Evolutionary conservation across 2,113 vertebrate species (phyloP), one percentile per base, ranked within the genome.

Genomic region (Scomber scombrus): DNA sequence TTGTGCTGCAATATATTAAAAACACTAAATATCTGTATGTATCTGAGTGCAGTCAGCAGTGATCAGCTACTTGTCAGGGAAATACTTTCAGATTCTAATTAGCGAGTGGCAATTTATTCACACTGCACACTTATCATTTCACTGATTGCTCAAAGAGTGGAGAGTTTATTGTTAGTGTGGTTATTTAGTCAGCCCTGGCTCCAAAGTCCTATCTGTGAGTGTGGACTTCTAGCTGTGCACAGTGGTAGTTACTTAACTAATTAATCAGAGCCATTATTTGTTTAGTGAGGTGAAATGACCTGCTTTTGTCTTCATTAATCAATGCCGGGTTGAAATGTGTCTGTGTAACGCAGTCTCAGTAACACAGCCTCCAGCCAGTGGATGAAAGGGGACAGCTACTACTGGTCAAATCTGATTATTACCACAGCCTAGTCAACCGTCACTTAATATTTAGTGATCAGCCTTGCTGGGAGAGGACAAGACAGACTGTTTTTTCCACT

Each of bases 211-310:
- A 49, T 47, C 47, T 66, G 31, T 7, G n/a, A 63, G 47, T 31
- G 26, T 26, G 56, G 26, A 50, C 49, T 50, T 19, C 87, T 54
- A 21, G 76, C 81, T 84, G 80, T 50, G 78, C 85, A 68, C 52
- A 16, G 73, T 29, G 50, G 72, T 21, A 57, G 73, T 47, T 55
- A 63, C 71, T 87, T 80, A 72, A 84, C 71, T 74, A 82, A 89
- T 81, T 88, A 83, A 64, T 87, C 73, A 80, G 49, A 81, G 70
- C 43, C 61, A 72, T 81, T 87, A 82, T 87, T 89, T 81, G 81
- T 87, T 88, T 68, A 71, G 64, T 74, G 61, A 75, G 52, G 58
- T 67, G 71, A 90, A 75, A 71, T 80, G 80, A 88, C 81, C 83
- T 62, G 66, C 75, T 87, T 88, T 81, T 63, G 63, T 83, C 70